Evolutionary conservation across 2,113 vertebrate genomes (phyloP).

Genomic region (Clarias macrocephalus): DNA sequence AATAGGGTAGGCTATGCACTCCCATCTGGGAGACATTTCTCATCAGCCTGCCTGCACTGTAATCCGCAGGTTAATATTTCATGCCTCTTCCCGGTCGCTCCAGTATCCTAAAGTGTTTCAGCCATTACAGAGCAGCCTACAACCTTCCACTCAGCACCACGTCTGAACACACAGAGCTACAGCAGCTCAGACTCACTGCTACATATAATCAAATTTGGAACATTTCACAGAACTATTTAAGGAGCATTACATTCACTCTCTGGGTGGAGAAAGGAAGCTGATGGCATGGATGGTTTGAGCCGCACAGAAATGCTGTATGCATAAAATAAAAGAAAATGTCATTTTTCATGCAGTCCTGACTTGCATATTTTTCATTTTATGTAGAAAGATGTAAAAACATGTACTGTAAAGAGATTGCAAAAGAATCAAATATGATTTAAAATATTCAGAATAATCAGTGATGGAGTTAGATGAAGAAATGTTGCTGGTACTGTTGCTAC

Average conservation of each 20-base stretch:
- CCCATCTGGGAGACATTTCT: constrained; percentile 47
- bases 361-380: not conserved
- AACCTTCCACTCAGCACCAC: not conserved
- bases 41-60: constrained; percentile 53
- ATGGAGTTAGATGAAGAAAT: not conserved
- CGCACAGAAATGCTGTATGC: not conserved
- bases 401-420: not conserved
- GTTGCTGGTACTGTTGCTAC: not conserved
- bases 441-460: not conserved
- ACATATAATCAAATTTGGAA: not conserved
- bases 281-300: not conserved
- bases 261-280: constrained; percentile 1
- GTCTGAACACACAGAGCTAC: constrained; percentile 12
- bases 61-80: constrained; percentile 67
- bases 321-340: not conserved
- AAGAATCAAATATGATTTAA: not conserved
- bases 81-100: constrained; percentile 56
- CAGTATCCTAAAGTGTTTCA: constrained; percentile 49
- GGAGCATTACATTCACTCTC: constrained; percentile 6
- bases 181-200: not conserved
- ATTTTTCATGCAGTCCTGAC: not conserved
- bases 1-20: constrained; percentile 52
- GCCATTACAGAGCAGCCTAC: constrained; percentile 54
- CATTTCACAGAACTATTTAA: constrained; percentile 7
- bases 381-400: not conserved